Conservation (phyloP, 2,113 vertebrate genomes). For the Cyanistes caeruleus region DNA sequence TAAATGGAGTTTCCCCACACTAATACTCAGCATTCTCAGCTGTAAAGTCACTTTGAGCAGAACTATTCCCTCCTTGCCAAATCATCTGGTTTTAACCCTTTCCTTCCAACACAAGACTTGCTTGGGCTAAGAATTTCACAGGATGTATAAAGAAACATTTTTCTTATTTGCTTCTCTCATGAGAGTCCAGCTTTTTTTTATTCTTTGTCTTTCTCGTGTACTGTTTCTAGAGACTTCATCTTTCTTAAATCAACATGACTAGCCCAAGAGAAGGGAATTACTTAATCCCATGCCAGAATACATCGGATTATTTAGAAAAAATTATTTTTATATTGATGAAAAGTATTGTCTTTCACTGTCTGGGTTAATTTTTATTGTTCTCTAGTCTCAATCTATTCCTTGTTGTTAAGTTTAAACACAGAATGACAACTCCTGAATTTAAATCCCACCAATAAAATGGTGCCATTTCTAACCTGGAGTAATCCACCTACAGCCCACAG, state of each 20-base stretch:
- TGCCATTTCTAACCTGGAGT: neutral
- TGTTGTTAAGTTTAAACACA: neutral
- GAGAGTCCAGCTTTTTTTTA: neutral
- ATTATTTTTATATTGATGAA: neutral
- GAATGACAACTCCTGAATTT: neutral
- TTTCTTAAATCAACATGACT: conserved; percentile 14
- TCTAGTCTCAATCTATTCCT: neutral
- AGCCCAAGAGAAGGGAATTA: conserved; percentile 8
- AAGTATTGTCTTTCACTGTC: neutral
- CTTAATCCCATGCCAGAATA: conserved; percentile 1
- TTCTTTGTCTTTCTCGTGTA: neutral
- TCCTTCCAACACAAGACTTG: neutral
- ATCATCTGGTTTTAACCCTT: neutral
- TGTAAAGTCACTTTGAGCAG: neutral
- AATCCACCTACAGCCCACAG: neutral
- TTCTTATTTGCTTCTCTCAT: neutral
- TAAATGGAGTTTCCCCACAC: neutral
- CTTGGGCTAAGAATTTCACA: neutral
- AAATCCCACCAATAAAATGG: neutral
- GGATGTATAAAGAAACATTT: neutral
- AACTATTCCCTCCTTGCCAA: neutral
- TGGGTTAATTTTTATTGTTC: conserved; percentile 23
- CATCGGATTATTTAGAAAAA: neutral
- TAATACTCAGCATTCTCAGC: neutral
- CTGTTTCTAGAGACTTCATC: conserved; percentile 32